Evolutionary conservation across 2,113 vertebrate genomes (phyloP).

Genomic region (Apaloderma vittatum): DNA sequence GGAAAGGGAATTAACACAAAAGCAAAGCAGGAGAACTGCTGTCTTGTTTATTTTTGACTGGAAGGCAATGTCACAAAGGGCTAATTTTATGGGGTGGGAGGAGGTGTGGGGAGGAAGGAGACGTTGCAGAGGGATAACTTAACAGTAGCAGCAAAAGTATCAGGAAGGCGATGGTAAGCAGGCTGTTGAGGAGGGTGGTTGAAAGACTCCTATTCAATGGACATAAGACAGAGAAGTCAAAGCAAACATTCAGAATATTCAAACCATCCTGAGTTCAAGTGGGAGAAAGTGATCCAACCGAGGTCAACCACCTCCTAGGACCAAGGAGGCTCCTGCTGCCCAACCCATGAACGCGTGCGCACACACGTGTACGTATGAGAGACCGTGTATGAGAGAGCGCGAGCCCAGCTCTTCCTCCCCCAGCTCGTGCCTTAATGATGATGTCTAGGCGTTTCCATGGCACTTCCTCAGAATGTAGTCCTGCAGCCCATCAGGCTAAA

Average conservation of each 20-base stretch:
- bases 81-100: background rate
- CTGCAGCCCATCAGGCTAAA: constrained; percentile 59
- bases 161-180: background rate
- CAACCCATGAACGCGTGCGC: background rate
- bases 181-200: background rate
- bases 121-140: background rate
- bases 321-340: background rate
- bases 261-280: background rate
- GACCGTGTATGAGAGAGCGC: background rate
- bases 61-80: background rate
- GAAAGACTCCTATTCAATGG: background rate
- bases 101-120: background rate
- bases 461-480: constrained; percentile 52
- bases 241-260: background rate
- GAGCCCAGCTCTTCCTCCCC: constrained; percentile 4
- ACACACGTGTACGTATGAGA: background rate
- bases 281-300: background rate
- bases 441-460: constrained; percentile 64
- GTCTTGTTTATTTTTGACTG: constrained; percentile 1
- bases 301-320: background rate
- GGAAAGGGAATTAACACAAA: constrained; percentile 64
- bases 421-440: constrained; percentile 43
- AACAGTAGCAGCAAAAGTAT: background rate
- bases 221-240: background rate
- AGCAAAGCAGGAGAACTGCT: constrained; percentile 18